Base-by-base conservation (phyloP, 1,140 invertebrate species). In the Carcinoscorpius rotundicauda region DNA sequence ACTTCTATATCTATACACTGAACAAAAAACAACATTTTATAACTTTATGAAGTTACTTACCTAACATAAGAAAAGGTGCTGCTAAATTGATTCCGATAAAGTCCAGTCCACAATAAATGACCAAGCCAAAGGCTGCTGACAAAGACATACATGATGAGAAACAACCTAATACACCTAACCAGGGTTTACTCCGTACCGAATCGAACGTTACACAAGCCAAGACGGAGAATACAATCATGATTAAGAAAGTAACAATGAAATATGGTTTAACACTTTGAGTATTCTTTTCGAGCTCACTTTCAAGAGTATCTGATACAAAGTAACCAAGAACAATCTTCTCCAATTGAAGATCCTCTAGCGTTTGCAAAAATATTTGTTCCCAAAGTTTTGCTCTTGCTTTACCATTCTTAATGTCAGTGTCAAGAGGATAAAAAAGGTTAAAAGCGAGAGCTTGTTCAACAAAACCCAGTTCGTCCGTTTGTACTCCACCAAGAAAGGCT, bases 1-100 rank as follows among this genome's bases (percentile, higher is more conserved):
- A 29, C 29, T 29, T 29, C 29, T 29, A 29, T 29, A 29, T 29
- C 29, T 29, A 29, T 1, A 29, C 29, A 29, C 29, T 29, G 29
- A 29, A 29, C 29, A 29, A 29, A 29, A 29, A 29, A 29, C 29
- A 29, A 29, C 29, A 2, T 29, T 29, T 29, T 29, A 29, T 29
- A 29, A 29, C 29, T 29, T 29, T 29, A 29, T 29, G 29, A 29
- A 29, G 29, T 29, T 29, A 81, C 85, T 87, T 82, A 96, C 93
- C 93, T 68, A 97, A 86, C 85, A 96, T 93, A 56, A 97, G 83
- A 73, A 97, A 96, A 5, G 93, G 93, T 3, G 93, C 93, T 0
- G 93, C 91, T 60, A 96, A 82, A 77, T 95, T 95, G 67, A 97
- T 92, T 11, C 91, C 91, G 71, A 97, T 97, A 77, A 97, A 97